Percentiles rank a stretch among this genome's conserved stretches.
These are phyloP conservation scores for Drosophila ustulata DNA, from an alignment of 2,888 invertebrate genomes.

Conservation along the genomic window DNA sequence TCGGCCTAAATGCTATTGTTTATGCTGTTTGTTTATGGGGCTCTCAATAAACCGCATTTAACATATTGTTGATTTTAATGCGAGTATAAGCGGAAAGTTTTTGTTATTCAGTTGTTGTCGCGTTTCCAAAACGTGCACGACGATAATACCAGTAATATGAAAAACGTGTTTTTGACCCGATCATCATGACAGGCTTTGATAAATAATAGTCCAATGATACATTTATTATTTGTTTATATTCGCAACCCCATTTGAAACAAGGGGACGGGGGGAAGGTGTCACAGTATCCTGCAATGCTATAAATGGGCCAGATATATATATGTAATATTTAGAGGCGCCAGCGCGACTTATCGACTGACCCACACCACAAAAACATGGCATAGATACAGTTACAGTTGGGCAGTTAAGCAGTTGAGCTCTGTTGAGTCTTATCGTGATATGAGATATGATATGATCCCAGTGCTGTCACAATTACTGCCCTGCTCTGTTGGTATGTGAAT, in stretches of 20 bases:
- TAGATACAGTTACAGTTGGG: constrained; percentile 17
- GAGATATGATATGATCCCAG: constrained; percentile 55
- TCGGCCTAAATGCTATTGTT: constrained; percentile 10
- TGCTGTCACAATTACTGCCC: constrained; percentile 38
- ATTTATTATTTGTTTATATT: constrained; percentile 28
- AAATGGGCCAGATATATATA: constrained; percentile 21
- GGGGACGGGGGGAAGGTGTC: neutral
- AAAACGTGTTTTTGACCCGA: constrained; percentile 56
- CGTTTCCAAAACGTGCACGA: constrained; percentile 69
- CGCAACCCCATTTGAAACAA: neutral
- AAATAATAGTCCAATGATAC: constrained; percentile 13
- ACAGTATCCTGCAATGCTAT: constrained; percentile 16
- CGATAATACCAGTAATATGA: constrained; percentile 45
- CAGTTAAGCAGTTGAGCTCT: constrained; percentile 13
- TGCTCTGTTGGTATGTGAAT: neutral
- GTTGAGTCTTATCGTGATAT: constrained; percentile 29
- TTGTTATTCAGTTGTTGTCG: constrained; percentile 57
- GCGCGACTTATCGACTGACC: constrained; percentile 39
- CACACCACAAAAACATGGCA: constrained; percentile 22
- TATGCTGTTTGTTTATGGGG: constrained; percentile 27
- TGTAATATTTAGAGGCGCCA: constrained; percentile 45
- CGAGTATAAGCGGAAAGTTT: constrained; percentile 69
- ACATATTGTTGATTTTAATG: constrained; percentile 40
- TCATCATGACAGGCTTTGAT: constrained; percentile 45
- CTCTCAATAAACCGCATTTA: constrained; percentile 31